Conservation (phyloP, 1,140 invertebrate species). For the Artemia franciscana region DNA sequence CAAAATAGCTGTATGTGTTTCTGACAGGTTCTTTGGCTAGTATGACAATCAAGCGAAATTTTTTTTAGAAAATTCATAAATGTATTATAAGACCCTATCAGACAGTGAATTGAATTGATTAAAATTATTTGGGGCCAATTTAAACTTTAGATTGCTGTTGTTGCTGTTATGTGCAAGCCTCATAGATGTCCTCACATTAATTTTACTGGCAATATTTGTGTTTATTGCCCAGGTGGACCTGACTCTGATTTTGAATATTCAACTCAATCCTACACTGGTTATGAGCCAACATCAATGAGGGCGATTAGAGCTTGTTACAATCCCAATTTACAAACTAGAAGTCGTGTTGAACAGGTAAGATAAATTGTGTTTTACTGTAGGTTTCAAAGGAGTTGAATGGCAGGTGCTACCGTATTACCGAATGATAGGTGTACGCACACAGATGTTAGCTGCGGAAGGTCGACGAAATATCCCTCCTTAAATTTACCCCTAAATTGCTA, state of each 20-base stretch:
- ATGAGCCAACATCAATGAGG: slow-evolving; percentile 98
- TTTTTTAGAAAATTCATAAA: too few species aligned
- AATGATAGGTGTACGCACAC: too few species aligned
- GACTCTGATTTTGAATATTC: slow-evolving; percentile 99
- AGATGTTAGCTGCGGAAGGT: too few species aligned
- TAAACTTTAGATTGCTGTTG: slow-evolving; percentile 63
- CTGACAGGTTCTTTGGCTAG: too few species aligned
- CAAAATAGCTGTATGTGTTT: too few species aligned
- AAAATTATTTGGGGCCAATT: too few species aligned
- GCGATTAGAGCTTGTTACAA: slow-evolving; percentile 92
- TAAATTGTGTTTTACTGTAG: too few species aligned
- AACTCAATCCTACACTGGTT: slow-evolving; percentile 99
- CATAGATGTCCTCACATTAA: slow-evolving; percentile 98
- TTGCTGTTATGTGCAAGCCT: slow-evolving; percentile 99
- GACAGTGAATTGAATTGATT: too few species aligned
- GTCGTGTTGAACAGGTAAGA: slow-evolving; percentile 70
- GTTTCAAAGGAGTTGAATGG: background rate
- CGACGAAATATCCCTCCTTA: too few species aligned
- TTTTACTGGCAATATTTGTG: slow-evolving; percentile 98
- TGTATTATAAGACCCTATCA: too few species aligned
- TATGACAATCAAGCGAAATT: too few species aligned
- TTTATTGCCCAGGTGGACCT: slow-evolving; percentile 95
- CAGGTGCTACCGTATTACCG: background rate
- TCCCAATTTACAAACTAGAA: slow-evolving; percentile 82
- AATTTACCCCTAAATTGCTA: too few species aligned